Percentiles rank a stretch among this genome's conserved stretches.
Evolutionary conservation across 2,797 vertebrate species (phyloP).

Genomic region (Rhinatrema bivittatum): DNA sequence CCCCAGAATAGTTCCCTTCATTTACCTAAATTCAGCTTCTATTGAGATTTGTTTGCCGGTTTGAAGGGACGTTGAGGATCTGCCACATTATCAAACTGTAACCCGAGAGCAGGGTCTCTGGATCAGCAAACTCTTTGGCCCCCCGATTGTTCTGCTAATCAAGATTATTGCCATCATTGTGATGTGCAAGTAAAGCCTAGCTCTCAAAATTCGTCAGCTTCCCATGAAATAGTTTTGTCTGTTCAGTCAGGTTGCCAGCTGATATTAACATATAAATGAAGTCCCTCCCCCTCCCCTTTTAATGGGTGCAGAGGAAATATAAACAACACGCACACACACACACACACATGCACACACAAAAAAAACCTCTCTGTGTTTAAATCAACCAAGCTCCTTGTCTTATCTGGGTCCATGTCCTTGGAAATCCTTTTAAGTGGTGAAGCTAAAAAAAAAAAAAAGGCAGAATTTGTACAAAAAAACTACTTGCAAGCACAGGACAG

Average conservation of each 20-base stretch:
- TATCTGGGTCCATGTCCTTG: constrained; percentile 34
- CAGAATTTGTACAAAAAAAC: constrained; percentile 56
- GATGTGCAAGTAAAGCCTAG: constrained; percentile 63
- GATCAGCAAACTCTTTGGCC: constrained; percentile 46
- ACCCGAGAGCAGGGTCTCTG: constrained; percentile 55
- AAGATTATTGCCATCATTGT: constrained; percentile 77
- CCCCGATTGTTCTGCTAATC: constrained; percentile 76
- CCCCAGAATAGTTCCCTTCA: constrained; percentile 44
- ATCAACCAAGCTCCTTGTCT: constrained; percentile 54
- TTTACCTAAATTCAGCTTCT: constrained; percentile 57
- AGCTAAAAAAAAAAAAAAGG: constrained; percentile 32
- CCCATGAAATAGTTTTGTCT: constrained; percentile 75
- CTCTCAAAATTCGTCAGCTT: constrained; percentile 74
- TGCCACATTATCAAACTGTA: constrained; percentile 54
- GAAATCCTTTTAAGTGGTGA: constrained; percentile 41
- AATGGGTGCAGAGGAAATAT: constrained; percentile 67
- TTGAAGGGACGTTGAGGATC: constrained; percentile 47
- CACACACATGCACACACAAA: too few relatives aligned
- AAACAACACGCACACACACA: constrained; percentile 41
- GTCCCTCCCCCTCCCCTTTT: constrained; percentile 52
- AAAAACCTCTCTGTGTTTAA: constrained; percentile 44
- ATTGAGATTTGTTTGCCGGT: constrained; percentile 50
- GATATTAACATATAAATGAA: constrained; percentile 80
- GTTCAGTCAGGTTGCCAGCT: constrained; percentile 60
- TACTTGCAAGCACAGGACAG: constrained; percentile 58